A percentile compares a stretch with the other conserved stretches of the same genome.
These are phyloP conservation scores for Drosophila sordidapex DNA, from an alignment of 2,888 invertebrate genomes.

Conservation along the genomic window DNA sequence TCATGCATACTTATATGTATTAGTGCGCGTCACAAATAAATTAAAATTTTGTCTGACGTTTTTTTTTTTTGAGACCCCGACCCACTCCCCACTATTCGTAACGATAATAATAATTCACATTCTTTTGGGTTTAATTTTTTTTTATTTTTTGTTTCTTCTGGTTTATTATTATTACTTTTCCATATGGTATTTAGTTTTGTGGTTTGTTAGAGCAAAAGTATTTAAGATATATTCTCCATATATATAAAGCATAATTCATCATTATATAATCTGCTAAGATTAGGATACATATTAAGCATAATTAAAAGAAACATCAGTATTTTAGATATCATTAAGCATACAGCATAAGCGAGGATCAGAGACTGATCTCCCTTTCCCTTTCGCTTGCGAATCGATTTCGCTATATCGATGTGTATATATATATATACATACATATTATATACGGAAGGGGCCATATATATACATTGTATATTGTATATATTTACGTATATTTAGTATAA, in stretches of 20 bases:
- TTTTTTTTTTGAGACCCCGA: constrained; percentile 35
- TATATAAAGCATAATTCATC: constrained; percentile 57
- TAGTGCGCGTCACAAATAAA: background rate
- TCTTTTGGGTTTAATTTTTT: constrained; percentile 4
- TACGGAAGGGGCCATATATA: constrained; percentile 5
- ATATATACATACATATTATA: background rate
- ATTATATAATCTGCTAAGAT: constrained; percentile 37
- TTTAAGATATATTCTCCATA: constrained; percentile 31
- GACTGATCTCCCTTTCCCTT: background rate
- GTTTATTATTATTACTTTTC: constrained; percentile 33
- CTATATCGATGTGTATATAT: constrained; percentile 4
- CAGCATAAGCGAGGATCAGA: constrained; percentile 10
- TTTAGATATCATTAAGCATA: constrained; percentile 36
- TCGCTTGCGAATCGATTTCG: background rate
- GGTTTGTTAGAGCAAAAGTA: constrained; percentile 34
- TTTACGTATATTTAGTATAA: constrained; percentile 24
- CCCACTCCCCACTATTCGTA: constrained; percentile 11
- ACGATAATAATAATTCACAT: constrained; percentile 33
- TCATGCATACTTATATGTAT: background rate
- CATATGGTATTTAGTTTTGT: constrained; percentile 15
- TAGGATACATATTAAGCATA: constrained; percentile 46
- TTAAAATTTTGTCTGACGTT: constrained; percentile 41
- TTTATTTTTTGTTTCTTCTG: constrained; percentile 23
- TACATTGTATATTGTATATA: constrained; percentile 1
- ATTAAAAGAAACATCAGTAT: constrained; percentile 43